phyloP scores from a whole-genome alignment of 2,113 vertebrate genomes.

The Oxyruncus cristatus region DNA sequence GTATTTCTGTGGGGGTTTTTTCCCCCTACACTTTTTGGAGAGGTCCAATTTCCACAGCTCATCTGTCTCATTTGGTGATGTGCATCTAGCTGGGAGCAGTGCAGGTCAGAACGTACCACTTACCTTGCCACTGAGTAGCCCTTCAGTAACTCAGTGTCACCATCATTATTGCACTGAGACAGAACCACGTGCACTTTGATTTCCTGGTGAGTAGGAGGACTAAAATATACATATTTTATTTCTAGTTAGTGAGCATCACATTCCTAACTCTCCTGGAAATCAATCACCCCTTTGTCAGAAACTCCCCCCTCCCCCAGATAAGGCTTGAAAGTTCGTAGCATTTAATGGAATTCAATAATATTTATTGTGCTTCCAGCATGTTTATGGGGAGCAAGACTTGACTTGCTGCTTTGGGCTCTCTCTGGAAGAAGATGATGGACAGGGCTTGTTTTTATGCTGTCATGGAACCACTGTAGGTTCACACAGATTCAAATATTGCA shows the following conservation, averaged over 20 bases:
- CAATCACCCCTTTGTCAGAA: neutral
- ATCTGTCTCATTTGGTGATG: rapidly evolving
- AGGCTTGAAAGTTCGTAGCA: neutral
- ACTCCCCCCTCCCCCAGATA: neutral
- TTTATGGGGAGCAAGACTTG: neutral
- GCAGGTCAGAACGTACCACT: neutral
- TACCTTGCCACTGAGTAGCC: neutral
- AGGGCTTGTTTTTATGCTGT: neutral
- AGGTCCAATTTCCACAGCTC: rapidly evolving
- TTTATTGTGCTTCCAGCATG: neutral
- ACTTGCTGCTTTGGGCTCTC: conserved; percentile 2
- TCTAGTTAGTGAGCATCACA: neutral
- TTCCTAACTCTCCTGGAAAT: conserved; percentile 1
- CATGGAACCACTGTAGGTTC: neutral
- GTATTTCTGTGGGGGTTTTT: rapidly evolving
- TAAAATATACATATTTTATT: neutral
- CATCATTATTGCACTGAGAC: rapidly evolving
- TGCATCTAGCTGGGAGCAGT: neutral
- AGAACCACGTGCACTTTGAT: rapidly evolving
- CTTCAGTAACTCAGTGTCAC: neutral
- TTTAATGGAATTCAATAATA: neutral
- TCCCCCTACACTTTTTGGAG: neutral
- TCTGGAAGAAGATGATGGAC: neutral
- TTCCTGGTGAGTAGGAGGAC: neutral
- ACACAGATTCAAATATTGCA: neutral